A percentile compares a stretch with the other conserved stretches of the same genome.
These are phyloP conservation scores for Pissodes strobi DNA, from an alignment of 1,140 invertebrate genomes.

Conservation along the genomic window DNA sequence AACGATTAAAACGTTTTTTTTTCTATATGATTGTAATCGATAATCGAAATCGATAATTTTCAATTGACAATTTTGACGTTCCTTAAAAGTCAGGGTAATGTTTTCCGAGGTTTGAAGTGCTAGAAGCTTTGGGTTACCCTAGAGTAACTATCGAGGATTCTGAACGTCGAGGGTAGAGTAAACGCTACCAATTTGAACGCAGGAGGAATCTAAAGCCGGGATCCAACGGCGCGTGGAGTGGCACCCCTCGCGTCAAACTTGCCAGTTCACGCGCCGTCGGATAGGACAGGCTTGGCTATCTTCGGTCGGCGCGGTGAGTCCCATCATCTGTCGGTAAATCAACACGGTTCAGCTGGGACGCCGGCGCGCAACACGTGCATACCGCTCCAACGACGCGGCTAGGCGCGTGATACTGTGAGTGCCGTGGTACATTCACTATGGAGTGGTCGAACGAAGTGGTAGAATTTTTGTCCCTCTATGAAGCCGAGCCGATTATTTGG, in stretches of 20 bases:
- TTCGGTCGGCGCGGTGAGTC: background rate
- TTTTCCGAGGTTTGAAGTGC: no score
- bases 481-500: constrained; percentile 1
- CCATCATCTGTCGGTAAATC: background rate
- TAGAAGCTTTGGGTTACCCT: no score
- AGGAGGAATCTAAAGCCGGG: background rate
- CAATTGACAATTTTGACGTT: no score
- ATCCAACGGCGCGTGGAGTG: background rate
- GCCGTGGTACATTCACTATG: background rate
- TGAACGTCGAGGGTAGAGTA: no score
- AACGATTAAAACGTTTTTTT: no score
- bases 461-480: background rate
- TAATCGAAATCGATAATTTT: no score
- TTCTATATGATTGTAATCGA: no score
- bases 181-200: no score
- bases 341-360: background rate
- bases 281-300: background rate
- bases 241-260: background rate
- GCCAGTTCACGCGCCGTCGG: background rate
- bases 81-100: no score
- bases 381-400: background rate
- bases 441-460: no score
- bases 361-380: background rate
- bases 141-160: no score
- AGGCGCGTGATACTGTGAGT: background rate